phyloP scores from a whole-genome alignment of 2,797 vertebrate genomes.

The Hydrolagus colliei region DNA sequence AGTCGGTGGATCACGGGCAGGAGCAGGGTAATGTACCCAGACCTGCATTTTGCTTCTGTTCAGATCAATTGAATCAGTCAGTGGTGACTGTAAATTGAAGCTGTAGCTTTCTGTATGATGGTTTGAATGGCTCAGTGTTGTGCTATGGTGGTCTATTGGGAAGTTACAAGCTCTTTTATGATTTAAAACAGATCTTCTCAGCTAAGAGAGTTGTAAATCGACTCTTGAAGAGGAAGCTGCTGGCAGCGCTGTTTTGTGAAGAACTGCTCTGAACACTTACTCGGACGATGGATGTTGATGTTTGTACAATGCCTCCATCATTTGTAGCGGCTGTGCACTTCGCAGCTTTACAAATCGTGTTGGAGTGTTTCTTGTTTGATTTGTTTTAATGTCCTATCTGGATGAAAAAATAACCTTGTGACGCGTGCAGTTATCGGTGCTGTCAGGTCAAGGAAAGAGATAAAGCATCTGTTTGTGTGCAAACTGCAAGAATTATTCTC shows the following conservation, averaged over 20 bases:
- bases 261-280: neutral
- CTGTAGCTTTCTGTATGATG: too few relatives aligned
- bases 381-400: slow-evolving; percentile 6
- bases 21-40: too few relatives aligned
- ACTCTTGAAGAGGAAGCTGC: neutral
- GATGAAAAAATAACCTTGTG: slow-evolving; percentile 8
- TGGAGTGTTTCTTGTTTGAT: neutral
- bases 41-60: too few relatives aligned
- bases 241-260: neutral
- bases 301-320: neutral
- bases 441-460: neutral
- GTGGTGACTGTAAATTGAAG: too few relatives aligned
- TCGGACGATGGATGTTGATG: slow-evolving; percentile 8
- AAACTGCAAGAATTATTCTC: neutral
- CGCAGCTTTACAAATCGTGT: neutral
- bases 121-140: too few relatives aligned
- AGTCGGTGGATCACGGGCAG: too few relatives aligned
- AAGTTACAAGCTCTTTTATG: too few relatives aligned
- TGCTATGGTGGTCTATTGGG: too few relatives aligned
- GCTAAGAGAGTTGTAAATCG: neutral
- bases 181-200: neutral
- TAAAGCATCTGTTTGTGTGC: neutral
- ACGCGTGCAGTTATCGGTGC: neutral
- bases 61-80: too few relatives aligned
- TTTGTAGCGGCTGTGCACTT: neutral